Evolutionary conservation across 2,888 invertebrate species (phyloP), one percentile per base, ranked within the genome.

Genomic region (Villa cingulata): DNA sequence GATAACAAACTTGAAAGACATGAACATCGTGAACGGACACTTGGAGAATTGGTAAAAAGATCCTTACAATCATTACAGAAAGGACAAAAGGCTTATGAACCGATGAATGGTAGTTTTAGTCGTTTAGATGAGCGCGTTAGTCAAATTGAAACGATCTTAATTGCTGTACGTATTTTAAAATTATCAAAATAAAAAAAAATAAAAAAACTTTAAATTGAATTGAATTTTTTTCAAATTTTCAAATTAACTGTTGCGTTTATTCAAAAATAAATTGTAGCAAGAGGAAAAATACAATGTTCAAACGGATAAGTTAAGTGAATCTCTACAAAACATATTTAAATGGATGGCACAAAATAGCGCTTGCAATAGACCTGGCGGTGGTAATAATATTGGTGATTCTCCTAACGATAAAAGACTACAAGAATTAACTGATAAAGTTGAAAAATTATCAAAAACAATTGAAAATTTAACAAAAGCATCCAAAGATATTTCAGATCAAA

Each of bases 1-100:
- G 86, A 86, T 53, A 86, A 85, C 61, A 89, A 88, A 68, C 65
- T 90, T 52, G 88, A 89, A 60, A 72, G 89, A 16, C 89, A 90
- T 65, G 89, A 90, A 64, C 80, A 77, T 57, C 72, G 90, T 14
- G 88, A 89, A 64, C 76, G 85, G 53, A 79, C 80, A 1, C 69
- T 87, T 19, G 87, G 86, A 0, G 88, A 89, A 48, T 76, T 84
- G 55, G 61, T 88, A 45, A 88, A 87, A 69, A 83, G 82, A 62
- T 78, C 80, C 43, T 68, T 90, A 51, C 68, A 73, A 2, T 71
- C 75, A 0, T 64, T 89, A 41, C 86, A 86, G 54, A 86, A 84
- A 64, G 77, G 83, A 45, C 80, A 83, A 53, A 73, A 80, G 53
- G 74, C 75, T 1, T 68, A 83, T 39, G 85, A 85, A 56, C 81